These are phyloP conservation scores for Portunus trituberculatus DNA, from an alignment of 1,140 invertebrate genomes.

Conservation along the genomic window DNA sequence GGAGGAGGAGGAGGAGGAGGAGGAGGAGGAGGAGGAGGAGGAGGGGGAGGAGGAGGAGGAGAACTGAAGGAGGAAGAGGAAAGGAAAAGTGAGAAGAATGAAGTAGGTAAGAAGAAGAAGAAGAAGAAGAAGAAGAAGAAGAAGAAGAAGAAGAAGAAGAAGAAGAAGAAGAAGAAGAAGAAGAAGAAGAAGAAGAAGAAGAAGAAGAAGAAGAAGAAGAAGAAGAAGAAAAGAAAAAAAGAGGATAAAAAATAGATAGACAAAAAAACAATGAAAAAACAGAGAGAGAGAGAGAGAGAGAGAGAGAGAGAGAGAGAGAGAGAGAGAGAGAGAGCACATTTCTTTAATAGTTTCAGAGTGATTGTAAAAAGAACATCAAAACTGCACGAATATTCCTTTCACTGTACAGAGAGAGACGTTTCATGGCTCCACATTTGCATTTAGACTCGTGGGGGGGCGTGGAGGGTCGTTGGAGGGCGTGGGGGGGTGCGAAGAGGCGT, in stretches of 20 bases:
- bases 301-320: neutral
- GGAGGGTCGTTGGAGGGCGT: too few relatives aligned
- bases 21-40: neutral
- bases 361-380: neutral
- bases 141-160: neutral
- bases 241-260: neutral
- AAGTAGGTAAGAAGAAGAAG: neutral
- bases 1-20: conserved; percentile 15
- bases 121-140: too few relatives aligned
- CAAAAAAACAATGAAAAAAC: neutral
- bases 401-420: too few relatives aligned
- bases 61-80: neutral
- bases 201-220: neutral
- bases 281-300: neutral
- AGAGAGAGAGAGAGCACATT: neutral
- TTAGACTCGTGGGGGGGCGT: too few relatives aligned
- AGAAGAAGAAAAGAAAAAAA: neutral
- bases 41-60: neutral
- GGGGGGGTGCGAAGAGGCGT: too few relatives aligned
- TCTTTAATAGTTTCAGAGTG: neutral
- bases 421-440: too few relatives aligned
- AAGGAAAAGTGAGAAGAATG: neutral
- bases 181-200: neutral
- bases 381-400: neutral
- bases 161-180: neutral